Conservation (phyloP, 35 echinoderm and acorn worm species). For the Heliocidaris tuberculata region DNA sequence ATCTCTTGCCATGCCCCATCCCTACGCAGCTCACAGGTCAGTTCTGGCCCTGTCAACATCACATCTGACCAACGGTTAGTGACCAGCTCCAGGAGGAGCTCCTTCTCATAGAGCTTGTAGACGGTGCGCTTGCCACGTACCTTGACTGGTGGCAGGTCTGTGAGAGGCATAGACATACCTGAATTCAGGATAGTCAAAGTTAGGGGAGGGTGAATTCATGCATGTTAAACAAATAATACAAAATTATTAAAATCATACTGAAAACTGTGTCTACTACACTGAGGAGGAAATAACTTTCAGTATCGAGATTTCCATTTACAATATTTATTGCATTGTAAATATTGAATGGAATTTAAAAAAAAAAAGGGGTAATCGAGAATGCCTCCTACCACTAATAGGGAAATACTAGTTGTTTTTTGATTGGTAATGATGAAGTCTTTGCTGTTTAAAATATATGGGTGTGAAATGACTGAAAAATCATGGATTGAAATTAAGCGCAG, state of each 20-base stretch:
- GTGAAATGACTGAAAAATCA: too few species aligned
- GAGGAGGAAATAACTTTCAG: too few species aligned
- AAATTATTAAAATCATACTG: neutral
- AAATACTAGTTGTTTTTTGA: too few species aligned
- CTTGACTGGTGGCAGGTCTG: constrained; percentile 8
- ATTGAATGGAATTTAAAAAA: too few species aligned
- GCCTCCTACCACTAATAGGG: too few species aligned
- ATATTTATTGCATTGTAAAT: too few species aligned
- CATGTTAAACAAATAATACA: neutral
- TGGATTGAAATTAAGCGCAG: too few species aligned
- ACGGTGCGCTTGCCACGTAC: constrained; percentile 23
- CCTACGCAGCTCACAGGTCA: constrained; percentile 20
- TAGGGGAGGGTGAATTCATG: neutral
- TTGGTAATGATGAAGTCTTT: too few species aligned
- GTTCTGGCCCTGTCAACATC: constrained; percentile 30
- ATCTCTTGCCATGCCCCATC: constrained; percentile 43
- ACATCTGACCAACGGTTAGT: constrained; percentile 33
- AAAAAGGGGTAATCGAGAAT: too few species aligned
- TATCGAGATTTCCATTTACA: too few species aligned
- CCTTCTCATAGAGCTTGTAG: constrained; percentile 42
- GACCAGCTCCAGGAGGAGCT: constrained; percentile 42
- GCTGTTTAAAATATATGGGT: too few species aligned
- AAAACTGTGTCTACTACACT: too few species aligned
- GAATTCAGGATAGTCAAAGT: neutral
- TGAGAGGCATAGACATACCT: constrained; percentile 14